Evolutionary conservation across 1,140 invertebrate genomes (phyloP).

Genomic region (Anoplophora glabripennis): DNA sequence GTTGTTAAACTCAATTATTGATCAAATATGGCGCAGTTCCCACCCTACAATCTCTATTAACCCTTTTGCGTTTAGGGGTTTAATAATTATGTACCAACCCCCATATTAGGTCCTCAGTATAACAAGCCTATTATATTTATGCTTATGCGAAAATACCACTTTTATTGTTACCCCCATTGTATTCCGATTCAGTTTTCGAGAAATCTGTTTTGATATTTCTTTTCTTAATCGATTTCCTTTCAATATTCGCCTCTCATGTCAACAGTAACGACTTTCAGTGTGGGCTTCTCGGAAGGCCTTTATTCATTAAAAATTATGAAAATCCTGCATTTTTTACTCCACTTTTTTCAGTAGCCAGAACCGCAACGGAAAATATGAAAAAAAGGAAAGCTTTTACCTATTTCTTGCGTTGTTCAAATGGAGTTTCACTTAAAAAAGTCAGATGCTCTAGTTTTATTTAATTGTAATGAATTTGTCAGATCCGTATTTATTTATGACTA

Average conservation of each 20-base stretch:
- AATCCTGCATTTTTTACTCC: too few species aligned
- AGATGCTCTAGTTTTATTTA: too few species aligned
- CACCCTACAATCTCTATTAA: slow-evolving; percentile 46
- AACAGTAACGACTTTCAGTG: slow-evolving; percentile 10
- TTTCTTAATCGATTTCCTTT: slow-evolving; percentile 33
- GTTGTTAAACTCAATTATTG: slow-evolving; percentile 52
- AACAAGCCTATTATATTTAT: slow-evolving; percentile 45
- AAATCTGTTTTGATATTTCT: slow-evolving; percentile 37
- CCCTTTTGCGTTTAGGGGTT: slow-evolving; percentile 47
- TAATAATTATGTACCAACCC: slow-evolving; percentile 49
- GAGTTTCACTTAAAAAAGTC: too few species aligned
- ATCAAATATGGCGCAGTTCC: slow-evolving; percentile 51
- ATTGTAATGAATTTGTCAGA: too few species aligned
- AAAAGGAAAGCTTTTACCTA: too few species aligned
- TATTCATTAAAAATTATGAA: too few species aligned
- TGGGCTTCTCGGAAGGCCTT: too few species aligned
- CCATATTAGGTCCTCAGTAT: slow-evolving; percentile 45
- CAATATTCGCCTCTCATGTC: slow-evolving; percentile 29
- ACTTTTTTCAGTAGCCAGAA: too few species aligned
- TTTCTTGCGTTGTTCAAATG: too few species aligned
- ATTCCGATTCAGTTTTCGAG: slow-evolving; percentile 31
- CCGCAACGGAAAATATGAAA: too few species aligned
- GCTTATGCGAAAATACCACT: slow-evolving; percentile 44
- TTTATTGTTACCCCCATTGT: slow-evolving; percentile 38
- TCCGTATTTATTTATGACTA: too few species aligned